Percentiles rank a stretch among this genome's conserved stretches.
Evolutionary conservation across 2,888 invertebrate genomes (phyloP).

Genomic region (Hemicrepidius hirtus): DNA sequence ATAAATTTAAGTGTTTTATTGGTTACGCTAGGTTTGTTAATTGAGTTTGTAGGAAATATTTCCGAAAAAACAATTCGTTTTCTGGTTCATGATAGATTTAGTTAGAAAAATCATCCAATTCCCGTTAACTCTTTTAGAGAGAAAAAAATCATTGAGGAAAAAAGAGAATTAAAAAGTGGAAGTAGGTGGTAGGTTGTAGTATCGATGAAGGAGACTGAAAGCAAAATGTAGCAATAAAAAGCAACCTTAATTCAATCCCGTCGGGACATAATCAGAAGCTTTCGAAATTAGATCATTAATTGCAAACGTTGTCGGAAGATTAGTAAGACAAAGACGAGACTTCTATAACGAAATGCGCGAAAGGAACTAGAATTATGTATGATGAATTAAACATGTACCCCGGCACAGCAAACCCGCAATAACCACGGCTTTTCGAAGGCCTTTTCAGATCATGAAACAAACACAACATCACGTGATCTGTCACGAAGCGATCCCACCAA

Average conservation of each 20-base stretch:
- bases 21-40: slow-evolving; percentile 37
- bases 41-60: slow-evolving; percentile 20
- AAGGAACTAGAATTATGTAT: slow-evolving; percentile 33
- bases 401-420: background rate
- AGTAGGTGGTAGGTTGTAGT: no score
- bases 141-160: no score
- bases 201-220: background rate
- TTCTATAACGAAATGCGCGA: slow-evolving; percentile 26
- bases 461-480: slow-evolving; percentile 17
- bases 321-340: slow-evolving; percentile 31
- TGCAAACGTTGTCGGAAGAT: slow-evolving; percentile 25
- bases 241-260: slow-evolving; percentile 25
- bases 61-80: background rate
- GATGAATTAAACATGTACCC: slow-evolving; percentile 41
- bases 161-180: background rate
- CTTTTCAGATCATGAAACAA: slow-evolving; percentile 30
- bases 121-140: no score
- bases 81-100: no score
- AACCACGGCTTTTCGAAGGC: slow-evolving; percentile 9
- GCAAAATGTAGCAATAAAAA: slow-evolving; percentile 28
- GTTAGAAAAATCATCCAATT: no score
- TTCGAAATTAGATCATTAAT: slow-evolving; percentile 40
- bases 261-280: slow-evolving; percentile 25
- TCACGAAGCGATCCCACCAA: slow-evolving; percentile 10
- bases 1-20: slow-evolving; percentile 42